These are phyloP conservation scores for Etheostoma perlongum DNA, from an alignment of 2,797 vertebrate genomes.

Conservation along the genomic window DNA sequence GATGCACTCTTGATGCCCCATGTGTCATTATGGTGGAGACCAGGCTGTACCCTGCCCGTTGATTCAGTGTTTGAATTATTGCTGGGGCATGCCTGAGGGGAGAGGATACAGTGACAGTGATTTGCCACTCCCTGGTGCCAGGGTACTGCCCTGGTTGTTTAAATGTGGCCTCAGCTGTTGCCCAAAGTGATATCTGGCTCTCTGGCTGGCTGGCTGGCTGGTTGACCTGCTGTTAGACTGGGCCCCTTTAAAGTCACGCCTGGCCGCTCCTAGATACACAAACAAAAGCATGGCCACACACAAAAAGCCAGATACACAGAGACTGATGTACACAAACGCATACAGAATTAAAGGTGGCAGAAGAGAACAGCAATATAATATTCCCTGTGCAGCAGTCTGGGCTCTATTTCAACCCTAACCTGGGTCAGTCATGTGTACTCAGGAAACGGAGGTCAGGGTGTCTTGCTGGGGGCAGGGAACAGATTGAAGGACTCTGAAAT, in stretches of 20 bases:
- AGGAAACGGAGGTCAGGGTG: slow-evolving; percentile 65
- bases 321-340: background rate
- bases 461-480: slow-evolving; percentile 62
- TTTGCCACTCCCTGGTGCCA: slow-evolving; percentile 57
- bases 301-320: slow-evolving; percentile 1
- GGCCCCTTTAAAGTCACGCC: slow-evolving; percentile 41
- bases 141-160: slow-evolving; percentile 42
- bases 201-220: slow-evolving; percentile 11
- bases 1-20: background rate
- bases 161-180: slow-evolving; percentile 69
- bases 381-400: slow-evolving; percentile 31
- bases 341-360: slow-evolving; percentile 5
- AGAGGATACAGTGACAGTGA: slow-evolving; percentile 46
- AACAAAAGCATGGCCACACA: background rate
- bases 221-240: slow-evolving; percentile 12
- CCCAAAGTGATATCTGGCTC: slow-evolving; percentile 60
- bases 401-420: slow-evolving; percentile 30
- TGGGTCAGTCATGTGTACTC: slow-evolving; percentile 47
- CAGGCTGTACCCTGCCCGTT: slow-evolving; percentile 33
- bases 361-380: slow-evolving; percentile 22
- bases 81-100: slow-evolving; percentile 32
- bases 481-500: slow-evolving; percentile 59
- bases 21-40: slow-evolving; percentile 29
- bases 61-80: slow-evolving; percentile 59
- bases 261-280: slow-evolving; percentile 24